Base-by-base conservation (phyloP, 2,113 vertebrate species). In the Phasianus colchicus region DNA sequence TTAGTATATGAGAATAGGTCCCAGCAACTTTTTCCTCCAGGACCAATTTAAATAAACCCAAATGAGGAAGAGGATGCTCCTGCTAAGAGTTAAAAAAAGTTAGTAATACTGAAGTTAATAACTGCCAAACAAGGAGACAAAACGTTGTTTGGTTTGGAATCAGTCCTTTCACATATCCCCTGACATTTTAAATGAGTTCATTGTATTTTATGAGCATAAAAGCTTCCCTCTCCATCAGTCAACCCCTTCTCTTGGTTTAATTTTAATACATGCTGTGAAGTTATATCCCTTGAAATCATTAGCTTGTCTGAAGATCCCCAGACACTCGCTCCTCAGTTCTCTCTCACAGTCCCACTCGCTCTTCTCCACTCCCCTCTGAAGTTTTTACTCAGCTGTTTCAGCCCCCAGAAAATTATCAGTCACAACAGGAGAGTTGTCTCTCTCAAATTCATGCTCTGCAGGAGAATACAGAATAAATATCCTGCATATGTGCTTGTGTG, bases 161-260 rank as follows among this genome's bases (percentile, higher is more conserved):
- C 71, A 79, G 34, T 45, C 34, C 0, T 2, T 38, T 89, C 47
- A 45, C 48, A 63, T 57, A 79, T 86, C 54, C 66, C 83, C 30
- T 55, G 48, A 87, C 24, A 84, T 40, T 90, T 89, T 72, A 92
- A 93, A 92, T 89, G 40, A 94, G 78, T 87, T 92, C 29, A 58
- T 76, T 93, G 73, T 88, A 57, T 76, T 94, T 94, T 92, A 86
- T 89, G 15, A 90, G 61, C 52, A 69, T 72, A 94, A 76, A 82
- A 82, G 29, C 25, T 85, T 77, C 50, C 64, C 63, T 50, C 12
- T 88, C 60, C 36, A 70, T 74, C 78, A 89, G 78, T 70, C 71
- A 89, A 45, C 30, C 87, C 3, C 0, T 84, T 87, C 14, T 4
- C 60, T 86, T 88, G 60, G 50, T 92, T 84, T 93, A 82, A 92